These are phyloP conservation scores for Sterna hirundo DNA, from an alignment of 2,113 vertebrate species.

Conservation along the genomic window DNA sequence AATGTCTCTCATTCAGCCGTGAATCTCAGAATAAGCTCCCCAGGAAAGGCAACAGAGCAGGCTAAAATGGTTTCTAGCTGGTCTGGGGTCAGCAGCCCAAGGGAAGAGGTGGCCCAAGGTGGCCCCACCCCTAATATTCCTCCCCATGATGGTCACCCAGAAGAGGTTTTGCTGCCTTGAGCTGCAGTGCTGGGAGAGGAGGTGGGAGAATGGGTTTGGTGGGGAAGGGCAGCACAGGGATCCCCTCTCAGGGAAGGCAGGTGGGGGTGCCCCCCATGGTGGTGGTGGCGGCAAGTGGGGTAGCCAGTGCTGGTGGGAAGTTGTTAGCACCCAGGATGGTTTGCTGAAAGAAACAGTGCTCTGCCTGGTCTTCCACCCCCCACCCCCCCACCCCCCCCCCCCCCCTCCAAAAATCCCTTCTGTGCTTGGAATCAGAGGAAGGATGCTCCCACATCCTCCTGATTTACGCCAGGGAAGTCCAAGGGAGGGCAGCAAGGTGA, in stretches of 20 bases:
- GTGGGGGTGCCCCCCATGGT: fast-evolving
- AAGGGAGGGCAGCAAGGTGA: neutral
- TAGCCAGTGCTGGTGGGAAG: neutral
- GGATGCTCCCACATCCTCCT: neutral
- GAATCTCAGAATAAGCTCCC: neutral
- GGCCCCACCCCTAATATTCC: neutral
- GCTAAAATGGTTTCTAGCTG: neutral
- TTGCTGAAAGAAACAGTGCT: neutral
- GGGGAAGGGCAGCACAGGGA: neutral
- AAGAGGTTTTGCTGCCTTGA: neutral
- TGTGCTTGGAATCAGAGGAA: neutral
- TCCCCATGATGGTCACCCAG: neutral
- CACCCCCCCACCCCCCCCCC: too few relatives aligned
- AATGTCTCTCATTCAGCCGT: neutral
- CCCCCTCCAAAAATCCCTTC: too few relatives aligned
- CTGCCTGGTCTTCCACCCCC: neutral
- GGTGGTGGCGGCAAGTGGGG: neutral
- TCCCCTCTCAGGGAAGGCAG: neutral
- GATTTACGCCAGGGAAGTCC: neutral
- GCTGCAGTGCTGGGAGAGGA: neutral
- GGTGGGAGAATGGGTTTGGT: neutral
- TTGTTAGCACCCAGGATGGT: neutral
- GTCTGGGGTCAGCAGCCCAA: neutral
- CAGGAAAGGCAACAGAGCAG: neutral
- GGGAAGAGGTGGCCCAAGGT: neutral